A percentile compares a stretch with the other conserved stretches of the same genome.
These are phyloP conservation scores for Paralichthys olivaceus DNA, from an alignment of 2,113 vertebrate species.

Conservation along the genomic window DNA sequence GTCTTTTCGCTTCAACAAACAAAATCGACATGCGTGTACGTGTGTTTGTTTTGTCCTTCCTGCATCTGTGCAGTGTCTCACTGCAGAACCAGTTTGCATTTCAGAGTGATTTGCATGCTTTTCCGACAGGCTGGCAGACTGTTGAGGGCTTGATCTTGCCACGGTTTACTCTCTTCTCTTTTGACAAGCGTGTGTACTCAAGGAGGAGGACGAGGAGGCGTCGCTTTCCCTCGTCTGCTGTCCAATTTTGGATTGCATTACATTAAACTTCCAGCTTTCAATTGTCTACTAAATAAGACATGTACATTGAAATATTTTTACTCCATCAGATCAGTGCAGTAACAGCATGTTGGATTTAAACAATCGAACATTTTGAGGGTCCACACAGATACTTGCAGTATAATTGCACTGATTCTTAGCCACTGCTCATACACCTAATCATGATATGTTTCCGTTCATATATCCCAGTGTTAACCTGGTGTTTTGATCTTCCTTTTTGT, in stretches of 20 bases:
- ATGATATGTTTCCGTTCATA: background rate
- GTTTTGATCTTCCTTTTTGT: background rate
- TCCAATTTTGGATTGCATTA: background rate
- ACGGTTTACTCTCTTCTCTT: constrained; percentile 31
- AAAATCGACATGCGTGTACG: background rate
- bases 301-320: background rate
- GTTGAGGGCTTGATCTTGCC: constrained; percentile 5
- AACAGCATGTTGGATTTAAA: background rate
- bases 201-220: background rate
- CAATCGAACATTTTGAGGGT: background rate
- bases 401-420: background rate
- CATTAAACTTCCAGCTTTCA: background rate
- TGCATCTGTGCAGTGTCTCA: constrained; percentile 50
- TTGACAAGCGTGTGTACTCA: constrained; percentile 6
- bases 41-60: constrained; percentile 27
- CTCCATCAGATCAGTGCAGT: background rate
- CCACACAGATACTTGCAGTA: background rate
- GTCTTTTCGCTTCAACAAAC: constrained; percentile 30
- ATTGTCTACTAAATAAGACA: background rate
- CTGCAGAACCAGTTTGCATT: constrained; percentile 71
- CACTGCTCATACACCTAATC: background rate
- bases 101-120: constrained; percentile 76
- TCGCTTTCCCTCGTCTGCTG: background rate
- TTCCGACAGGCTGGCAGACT: constrained; percentile 43
- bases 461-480: background rate